Evolutionary conservation across 2,888 invertebrate genomes (phyloP).

Genomic region (Tiphia femorata): DNA sequence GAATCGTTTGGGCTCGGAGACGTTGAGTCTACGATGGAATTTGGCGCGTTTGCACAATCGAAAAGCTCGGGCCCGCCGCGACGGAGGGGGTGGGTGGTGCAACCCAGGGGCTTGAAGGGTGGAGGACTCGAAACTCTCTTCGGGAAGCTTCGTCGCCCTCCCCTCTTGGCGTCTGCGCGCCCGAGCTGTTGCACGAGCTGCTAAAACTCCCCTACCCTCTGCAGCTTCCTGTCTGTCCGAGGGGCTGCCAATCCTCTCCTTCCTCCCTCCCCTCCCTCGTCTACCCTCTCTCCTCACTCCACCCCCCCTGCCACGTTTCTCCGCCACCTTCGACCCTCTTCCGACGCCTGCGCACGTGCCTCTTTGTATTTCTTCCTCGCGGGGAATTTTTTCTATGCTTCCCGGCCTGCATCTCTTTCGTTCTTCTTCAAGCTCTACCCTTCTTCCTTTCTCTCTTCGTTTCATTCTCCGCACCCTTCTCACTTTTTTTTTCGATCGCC

Average conservation of each 20-base stretch:
- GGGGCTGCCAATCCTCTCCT: constrained; percentile 23
- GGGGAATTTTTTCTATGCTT: background rate
- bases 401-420: background rate
- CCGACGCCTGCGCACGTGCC: too few relatives aligned
- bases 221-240: constrained; percentile 22
- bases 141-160: too few relatives aligned
- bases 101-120: too few relatives aligned
- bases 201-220: constrained; percentile 13
- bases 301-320: background rate
- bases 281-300: constrained; percentile 7
- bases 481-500: background rate
- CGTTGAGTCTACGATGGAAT: constrained; percentile 33
- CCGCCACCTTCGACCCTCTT: background rate
- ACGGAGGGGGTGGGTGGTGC: background rate
- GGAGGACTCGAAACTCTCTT: too few relatives aligned
- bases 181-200: background rate
- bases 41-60: constrained; percentile 39
- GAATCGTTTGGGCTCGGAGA: too few relatives aligned
- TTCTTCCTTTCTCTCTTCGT: background rate
- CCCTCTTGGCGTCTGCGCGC: background rate
- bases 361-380: background rate
- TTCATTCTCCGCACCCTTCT: background rate
- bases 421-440: background rate
- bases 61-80: constrained; percentile 27
- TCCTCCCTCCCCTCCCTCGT: constrained; percentile 1